These are phyloP conservation scores for Hippocampus guttulatus DNA, from an alignment of 2,113 vertebrate genomes.

Conservation along the genomic window DNA sequence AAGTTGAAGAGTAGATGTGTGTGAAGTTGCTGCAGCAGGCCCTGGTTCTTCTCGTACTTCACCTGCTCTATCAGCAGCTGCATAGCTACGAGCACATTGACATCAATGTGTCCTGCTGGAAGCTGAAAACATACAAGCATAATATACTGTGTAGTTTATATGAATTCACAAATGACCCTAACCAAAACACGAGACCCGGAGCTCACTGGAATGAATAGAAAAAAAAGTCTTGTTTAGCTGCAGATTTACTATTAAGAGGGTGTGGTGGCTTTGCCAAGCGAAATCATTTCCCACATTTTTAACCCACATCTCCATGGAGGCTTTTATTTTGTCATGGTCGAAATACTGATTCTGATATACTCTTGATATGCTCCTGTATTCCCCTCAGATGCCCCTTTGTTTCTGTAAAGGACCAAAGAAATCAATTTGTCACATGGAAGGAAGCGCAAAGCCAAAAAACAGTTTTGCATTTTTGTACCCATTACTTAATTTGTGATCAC, in stretches of 20 bases:
- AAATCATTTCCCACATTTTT: conserved; percentile 19
- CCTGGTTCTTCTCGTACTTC: conserved; percentile 84
- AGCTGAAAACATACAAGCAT: conserved; percentile 66
- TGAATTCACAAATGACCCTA: neutral
- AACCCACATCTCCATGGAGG: conserved; percentile 24
- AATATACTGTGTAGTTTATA: neutral
- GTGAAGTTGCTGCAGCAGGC: conserved; percentile 89
- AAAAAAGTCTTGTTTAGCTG: conserved; percentile 23
- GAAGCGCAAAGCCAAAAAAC: neutral
- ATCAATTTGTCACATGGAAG: conserved; percentile 11
- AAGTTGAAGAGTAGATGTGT: conserved; percentile 93
- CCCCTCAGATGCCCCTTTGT: neutral
- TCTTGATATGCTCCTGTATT: neutral
- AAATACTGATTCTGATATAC: conserved; percentile 18
- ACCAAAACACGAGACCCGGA: conserved; percentile 19
- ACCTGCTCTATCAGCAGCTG: conserved; percentile 92
- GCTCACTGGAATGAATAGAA: conserved; percentile 3
- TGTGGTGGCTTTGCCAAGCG: conserved; percentile 22
- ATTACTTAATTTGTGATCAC: neutral
- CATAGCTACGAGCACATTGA: conserved; percentile 87
- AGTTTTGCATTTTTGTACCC: neutral
- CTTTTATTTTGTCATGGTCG: conserved; percentile 20
- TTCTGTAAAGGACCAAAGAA: neutral
- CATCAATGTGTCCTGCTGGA: conserved; percentile 84
- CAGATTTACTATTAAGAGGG: conserved; percentile 28